Conservation (phyloP, 2,113 vertebrate genomes). For the Sphaerodactylus townsendi region DNA sequence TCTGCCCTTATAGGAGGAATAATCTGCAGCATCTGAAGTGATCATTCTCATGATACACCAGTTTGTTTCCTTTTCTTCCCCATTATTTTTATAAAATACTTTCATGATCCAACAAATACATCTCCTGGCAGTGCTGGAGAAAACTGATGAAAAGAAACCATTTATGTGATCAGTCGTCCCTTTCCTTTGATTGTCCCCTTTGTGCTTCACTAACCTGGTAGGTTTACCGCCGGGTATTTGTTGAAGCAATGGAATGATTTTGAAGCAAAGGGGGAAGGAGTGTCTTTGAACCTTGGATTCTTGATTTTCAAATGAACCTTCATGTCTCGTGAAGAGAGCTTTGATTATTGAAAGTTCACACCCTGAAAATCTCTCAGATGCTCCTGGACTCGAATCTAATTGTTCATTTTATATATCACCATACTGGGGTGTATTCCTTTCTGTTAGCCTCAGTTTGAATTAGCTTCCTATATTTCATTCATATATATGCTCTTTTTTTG, state of each 20-base stretch:
- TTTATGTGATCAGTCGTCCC: slow-evolving; percentile 17
- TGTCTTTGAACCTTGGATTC: background rate
- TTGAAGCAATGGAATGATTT: slow-evolving; percentile 21
- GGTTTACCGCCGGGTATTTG: background rate
- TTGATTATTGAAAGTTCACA: no score
- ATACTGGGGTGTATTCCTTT: slow-evolving; percentile 26
- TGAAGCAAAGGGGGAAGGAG: background rate
- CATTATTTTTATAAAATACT: background rate
- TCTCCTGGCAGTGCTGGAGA: slow-evolving; percentile 39
- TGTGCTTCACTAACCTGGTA: background rate
- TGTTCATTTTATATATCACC: background rate
- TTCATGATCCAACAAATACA: slow-evolving; percentile 29
- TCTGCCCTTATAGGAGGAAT: no score
- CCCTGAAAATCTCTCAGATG: no score
- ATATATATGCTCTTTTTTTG: background rate
- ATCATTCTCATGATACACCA: background rate
- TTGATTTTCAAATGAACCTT: background rate
- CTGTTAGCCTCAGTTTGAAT: background rate
- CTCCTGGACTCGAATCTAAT: no score
- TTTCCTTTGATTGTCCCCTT: slow-evolving; percentile 16
- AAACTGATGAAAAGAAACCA: slow-evolving; percentile 41
- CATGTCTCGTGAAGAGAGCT: background rate
- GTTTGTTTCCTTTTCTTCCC: no score
- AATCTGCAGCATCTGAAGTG: no score
- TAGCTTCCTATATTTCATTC: slow-evolving; percentile 2